Base-by-base conservation (phyloP, 2,888 invertebrate species). In the Blastobasis adustella region DNA sequence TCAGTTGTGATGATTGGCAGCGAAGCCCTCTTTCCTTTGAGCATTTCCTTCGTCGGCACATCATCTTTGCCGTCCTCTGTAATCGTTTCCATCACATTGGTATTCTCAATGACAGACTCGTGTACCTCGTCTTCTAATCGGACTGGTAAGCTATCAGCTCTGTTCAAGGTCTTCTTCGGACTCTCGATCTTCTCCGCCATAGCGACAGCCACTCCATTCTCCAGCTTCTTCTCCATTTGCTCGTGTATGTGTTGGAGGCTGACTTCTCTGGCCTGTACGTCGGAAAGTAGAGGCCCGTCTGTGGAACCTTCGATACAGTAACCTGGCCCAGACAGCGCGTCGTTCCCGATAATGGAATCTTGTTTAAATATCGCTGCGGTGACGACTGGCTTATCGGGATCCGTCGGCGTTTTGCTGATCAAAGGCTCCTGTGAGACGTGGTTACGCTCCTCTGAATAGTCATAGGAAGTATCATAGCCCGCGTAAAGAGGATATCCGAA, bases 301-400 rank as follows among this genome's bases (percentile, higher is more conserved):
- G 84, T 85, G 0, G 89, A 88, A 0, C 90, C 88, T 68, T 90
- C 89, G 36, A 90, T 79, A 49, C 84, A 84, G 49, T 89, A 89
- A 4, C 80, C 86, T 5, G 87, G 85, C 0, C 83, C 86, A 67
- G 83, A 84, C 9, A 84, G 58, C 9, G 69, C 76, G 37, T 89
- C 89, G 37, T 71, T 86, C 4, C 84, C 83, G 55, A 89, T 89
- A 5, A 90, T 85, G 1, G 90, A 84, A 67, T 91, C 90, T 67
- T 93, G 90, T 60, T 93, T 93, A 58, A 93, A 90, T 45, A 93
- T 89, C 0, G 93, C 93, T 0, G 93, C 92, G 43, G 92, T 93
- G 47, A 93, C 93, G 39, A 93, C 91, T 5, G 93, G 93, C 58
- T 91, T 93, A 57, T 90, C 90, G 10, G 88, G 83, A 52, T 90